phyloP scores from a whole-genome alignment of 2,113 vertebrate species.

The Cyanoderma ruficeps region DNA sequence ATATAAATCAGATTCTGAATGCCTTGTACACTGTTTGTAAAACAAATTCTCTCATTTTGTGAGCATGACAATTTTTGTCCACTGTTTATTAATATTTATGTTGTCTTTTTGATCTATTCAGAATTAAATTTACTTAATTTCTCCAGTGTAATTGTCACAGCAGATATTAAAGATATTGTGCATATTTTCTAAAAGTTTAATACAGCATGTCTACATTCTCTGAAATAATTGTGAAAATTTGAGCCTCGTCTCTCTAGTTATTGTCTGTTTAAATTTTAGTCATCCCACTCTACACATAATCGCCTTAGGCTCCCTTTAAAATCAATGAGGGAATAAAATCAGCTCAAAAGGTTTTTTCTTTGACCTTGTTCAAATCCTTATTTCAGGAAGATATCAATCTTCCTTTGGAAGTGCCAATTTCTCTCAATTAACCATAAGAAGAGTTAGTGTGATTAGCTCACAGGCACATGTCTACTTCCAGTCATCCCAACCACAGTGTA shows the following conservation, averaged over 20 bases:
- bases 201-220: not conserved
- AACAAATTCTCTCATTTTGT: not conserved
- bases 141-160: not conserved
- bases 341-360: not conserved
- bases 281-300: not conserved
- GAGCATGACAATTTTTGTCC: not conserved
- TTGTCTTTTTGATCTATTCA: not conserved
- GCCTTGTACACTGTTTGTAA: not conserved
- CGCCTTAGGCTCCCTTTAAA: not conserved
- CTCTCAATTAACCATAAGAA: conserved; percentile 4
- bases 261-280: not conserved
- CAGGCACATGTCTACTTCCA: not conserved
- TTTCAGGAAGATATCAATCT: not conserved
- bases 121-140: not conserved
- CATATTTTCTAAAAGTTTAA: not conserved
- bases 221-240: not conserved
- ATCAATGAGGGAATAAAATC: not conserved
- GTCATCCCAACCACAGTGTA: not conserved
- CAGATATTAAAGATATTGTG: not conserved
- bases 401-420: not conserved
- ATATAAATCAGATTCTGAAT: not conserved
- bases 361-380: not conserved
- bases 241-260: not conserved
- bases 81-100: not conserved
- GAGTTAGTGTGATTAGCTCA: not conserved